Evolutionary conservation across 1,140 invertebrate species (phyloP).

Genomic region (Cydia pomonella): DNA sequence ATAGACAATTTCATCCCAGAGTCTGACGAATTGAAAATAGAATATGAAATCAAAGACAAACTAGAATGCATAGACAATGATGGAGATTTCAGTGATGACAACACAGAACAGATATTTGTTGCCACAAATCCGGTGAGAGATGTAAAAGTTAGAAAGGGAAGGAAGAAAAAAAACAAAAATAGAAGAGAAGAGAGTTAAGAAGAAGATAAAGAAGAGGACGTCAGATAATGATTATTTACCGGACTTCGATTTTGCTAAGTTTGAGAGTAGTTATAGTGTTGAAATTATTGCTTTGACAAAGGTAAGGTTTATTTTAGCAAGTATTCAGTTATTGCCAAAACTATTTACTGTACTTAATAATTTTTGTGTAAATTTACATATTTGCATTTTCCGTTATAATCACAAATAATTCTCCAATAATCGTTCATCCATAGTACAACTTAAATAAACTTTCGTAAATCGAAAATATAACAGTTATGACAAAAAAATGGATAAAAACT

Average conservation of each 20-base stretch:
- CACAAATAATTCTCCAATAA: no score
- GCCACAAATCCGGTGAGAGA: not conserved
- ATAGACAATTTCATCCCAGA: constrained; percentile 5
- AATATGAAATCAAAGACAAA: constrained; percentile 16
- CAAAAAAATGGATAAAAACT: no score
- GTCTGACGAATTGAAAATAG: constrained; percentile 13
- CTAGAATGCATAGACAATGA: not conserved
- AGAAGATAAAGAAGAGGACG: constrained; percentile 7
- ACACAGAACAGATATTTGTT: not conserved
- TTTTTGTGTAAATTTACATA: no score
- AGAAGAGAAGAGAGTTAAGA: constrained; percentile 19
- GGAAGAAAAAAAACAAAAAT: not conserved
- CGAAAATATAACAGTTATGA: no score
- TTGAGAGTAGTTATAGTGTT: constrained; percentile 9
- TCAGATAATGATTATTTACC: constrained; percentile 26
- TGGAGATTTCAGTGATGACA: constrained; percentile 3
- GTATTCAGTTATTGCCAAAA: no score
- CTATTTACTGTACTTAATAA: no score
- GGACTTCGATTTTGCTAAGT: constrained; percentile 20
- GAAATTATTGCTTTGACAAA: constrained; percentile 20
- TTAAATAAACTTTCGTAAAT: no score
- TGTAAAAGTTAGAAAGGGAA: constrained; percentile 2
- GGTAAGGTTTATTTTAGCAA: not conserved
- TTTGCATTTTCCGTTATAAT: no score
- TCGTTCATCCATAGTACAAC: no score